These are phyloP conservation scores for Melanotaenia pygmaea DNA, from an alignment of 2,797 vertebrate genomes.

Conservation along the genomic window DNA sequence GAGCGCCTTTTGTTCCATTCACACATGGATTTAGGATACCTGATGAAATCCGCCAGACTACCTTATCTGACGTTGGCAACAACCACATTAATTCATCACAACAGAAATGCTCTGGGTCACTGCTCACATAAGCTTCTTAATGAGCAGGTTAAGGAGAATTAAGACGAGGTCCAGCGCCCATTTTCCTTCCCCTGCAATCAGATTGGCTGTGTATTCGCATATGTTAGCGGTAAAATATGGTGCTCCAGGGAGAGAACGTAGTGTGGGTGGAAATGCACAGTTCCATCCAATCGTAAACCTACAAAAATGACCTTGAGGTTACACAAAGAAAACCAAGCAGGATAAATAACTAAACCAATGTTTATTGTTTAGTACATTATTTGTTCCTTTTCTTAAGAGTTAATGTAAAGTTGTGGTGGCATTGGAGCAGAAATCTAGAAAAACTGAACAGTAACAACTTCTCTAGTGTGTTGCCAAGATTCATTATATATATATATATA, in stretches of 20 bases:
- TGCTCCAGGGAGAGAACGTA: constrained; percentile 51
- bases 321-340: constrained; percentile 44
- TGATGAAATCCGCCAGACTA: constrained; percentile 60
- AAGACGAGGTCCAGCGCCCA: constrained; percentile 52
- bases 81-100: constrained; percentile 76
- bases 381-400: constrained; percentile 31
- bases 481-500: too few species aligned
- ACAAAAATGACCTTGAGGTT: constrained; percentile 44
- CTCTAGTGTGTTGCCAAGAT: too few species aligned
- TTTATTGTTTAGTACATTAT: constrained; percentile 19
- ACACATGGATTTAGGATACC: constrained; percentile 55
- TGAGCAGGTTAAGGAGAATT: constrained; percentile 51
- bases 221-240: constrained; percentile 64
- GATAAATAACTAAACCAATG: constrained; percentile 61
- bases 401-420: constrained; percentile 32
- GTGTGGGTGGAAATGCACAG: constrained; percentile 60
- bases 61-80: constrained; percentile 53
- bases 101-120: constrained; percentile 52
- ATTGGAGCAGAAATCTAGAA: not conserved
- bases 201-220: constrained; percentile 77
- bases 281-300: constrained; percentile 52
- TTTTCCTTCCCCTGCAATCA: constrained; percentile 74
- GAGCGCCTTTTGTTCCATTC: constrained; percentile 73
- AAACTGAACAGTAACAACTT: not conserved
- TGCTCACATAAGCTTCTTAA: constrained; percentile 64